A percentile compares a stretch with the other conserved stretches of the same genome.
phyloP scores from a whole-genome alignment of 2,797 vertebrate species.

The Cuniculus paca region DNA sequence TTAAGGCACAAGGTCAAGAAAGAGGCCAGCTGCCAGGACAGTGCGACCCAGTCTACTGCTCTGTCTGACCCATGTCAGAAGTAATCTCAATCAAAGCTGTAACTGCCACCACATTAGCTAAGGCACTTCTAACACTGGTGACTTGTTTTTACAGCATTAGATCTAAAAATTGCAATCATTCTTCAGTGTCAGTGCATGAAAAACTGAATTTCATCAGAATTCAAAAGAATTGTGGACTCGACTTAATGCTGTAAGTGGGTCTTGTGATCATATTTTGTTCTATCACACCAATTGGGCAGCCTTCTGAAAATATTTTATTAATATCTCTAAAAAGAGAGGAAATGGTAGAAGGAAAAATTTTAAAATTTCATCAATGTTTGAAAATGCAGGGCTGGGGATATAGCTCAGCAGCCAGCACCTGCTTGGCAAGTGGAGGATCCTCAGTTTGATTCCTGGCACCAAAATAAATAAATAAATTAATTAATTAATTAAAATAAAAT shows the following conservation, averaged over 20 bases:
- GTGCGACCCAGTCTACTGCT: neutral
- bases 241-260: conserved; percentile 54
- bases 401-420: no score
- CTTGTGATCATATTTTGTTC: conserved; percentile 50
- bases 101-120: conserved; percentile 52
- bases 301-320: conserved; percentile 58
- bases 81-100: conserved; percentile 70
- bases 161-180: conserved; percentile 79
- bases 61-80: conserved; percentile 59
- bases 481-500: no score
- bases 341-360: conserved; percentile 29
- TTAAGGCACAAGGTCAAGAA: conserved; percentile 52
- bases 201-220: conserved; percentile 76
- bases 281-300: neutral
- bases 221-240: conserved; percentile 62
- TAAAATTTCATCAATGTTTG: conserved; percentile 37
- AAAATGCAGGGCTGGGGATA: neutral
- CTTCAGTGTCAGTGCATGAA: conserved; percentile 68
- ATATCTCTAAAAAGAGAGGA: conserved; percentile 17
- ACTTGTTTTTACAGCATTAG: conserved; percentile 56
- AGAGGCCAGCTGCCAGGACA: conserved; percentile 30
- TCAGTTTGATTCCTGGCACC: no score
- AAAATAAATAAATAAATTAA: no score
- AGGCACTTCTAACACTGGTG: conserved; percentile 54
- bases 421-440: no score